Conservation (phyloP, 2,888 invertebrate genomes). For the Hecatera dysodea region DNA sequence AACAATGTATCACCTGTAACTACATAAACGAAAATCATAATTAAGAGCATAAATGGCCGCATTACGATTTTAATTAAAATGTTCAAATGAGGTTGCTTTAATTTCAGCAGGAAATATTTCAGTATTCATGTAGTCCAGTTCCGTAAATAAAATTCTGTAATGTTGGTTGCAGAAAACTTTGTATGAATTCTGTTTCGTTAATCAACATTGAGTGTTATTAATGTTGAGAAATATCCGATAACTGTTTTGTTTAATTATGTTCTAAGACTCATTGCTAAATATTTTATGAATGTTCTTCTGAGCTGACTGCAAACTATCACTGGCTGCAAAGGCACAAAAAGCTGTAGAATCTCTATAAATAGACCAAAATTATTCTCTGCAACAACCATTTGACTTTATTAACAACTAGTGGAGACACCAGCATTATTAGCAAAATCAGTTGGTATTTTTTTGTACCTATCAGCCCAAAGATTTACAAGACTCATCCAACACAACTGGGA, state of each 20-base stretch:
- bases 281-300: not conserved
- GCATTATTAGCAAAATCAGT: not conserved
- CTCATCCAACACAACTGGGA: not conserved
- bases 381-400: not conserved
- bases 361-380: not conserved
- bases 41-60: slow-evolving; percentile 13
- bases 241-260: not conserved
- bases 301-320: not conserved
- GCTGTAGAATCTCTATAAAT: not conserved
- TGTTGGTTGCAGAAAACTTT: not conserved
- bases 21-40: slow-evolving; percentile 23
- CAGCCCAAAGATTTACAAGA: not conserved
- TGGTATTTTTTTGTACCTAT: not conserved
- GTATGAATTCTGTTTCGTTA: not conserved
- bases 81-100: slow-evolving; percentile 2
- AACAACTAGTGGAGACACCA: not conserved
- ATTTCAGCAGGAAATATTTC: not conserved
- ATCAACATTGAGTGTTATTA: not conserved
- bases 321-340: no score
- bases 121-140: not conserved
- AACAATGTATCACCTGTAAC: slow-evolving; percentile 41
- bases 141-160: not conserved
- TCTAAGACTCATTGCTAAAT: not conserved
- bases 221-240: not conserved
- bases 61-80: slow-evolving; percentile 49